Conservation (phyloP, 2,888 invertebrate genomes). For the Hymenopus coronatus region DNA sequence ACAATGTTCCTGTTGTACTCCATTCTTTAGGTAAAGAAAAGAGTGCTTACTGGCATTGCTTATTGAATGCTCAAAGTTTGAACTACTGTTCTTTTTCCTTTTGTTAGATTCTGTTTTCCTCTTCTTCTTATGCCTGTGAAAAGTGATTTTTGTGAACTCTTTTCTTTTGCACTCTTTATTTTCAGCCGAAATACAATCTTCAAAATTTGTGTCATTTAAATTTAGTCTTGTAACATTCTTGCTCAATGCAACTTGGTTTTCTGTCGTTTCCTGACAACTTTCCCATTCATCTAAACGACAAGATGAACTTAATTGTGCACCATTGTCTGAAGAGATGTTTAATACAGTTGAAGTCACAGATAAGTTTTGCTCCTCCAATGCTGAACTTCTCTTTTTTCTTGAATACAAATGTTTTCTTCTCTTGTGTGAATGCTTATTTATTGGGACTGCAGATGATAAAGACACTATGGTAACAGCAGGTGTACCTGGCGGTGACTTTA, state of each 20-base stretch:
- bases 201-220: not conserved
- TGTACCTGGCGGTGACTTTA: not conserved
- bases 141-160: constrained; percentile 17
- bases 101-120: not conserved
- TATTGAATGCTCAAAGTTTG: not conserved
- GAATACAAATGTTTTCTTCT: not conserved
- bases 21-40: not conserved
- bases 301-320: not conserved
- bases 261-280: not conserved
- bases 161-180: constrained; percentile 27
- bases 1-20: not conserved
- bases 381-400: not conserved
- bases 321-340: not conserved
- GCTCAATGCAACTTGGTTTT: not conserved
- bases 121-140: constrained; percentile 15
- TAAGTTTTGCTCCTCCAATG: not conserved
- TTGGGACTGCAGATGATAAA: not conserved
- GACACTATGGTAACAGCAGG: not conserved
- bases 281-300: not conserved
- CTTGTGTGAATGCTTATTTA: not conserved
- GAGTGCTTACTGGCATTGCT: not conserved
- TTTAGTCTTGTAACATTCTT: not conserved
- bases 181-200: constrained; percentile 15
- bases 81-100: not conserved
- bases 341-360: not conserved